These are phyloP conservation scores for Aphodius granarius DNA, from an alignment of 2,888 invertebrate species.

Conservation along the genomic window DNA sequence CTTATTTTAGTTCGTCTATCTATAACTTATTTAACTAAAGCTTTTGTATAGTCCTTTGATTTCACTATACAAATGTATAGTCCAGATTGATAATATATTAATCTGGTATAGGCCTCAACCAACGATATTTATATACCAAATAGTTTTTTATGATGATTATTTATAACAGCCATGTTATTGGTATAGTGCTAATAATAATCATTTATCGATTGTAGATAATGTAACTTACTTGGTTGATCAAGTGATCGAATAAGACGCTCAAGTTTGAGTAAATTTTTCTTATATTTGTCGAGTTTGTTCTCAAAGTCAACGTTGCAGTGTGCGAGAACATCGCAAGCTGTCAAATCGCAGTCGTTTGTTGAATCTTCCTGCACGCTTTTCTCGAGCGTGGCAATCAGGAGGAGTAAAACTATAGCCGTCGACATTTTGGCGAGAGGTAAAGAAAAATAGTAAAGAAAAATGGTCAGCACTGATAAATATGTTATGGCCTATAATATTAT, in stretches of 20 bases:
- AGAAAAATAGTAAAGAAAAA: background rate
- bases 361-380: background rate
- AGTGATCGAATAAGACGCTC: constrained; percentile 68
- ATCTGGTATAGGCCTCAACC: too few species aligned
- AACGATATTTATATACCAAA: too few species aligned
- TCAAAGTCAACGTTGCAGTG: background rate
- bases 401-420: background rate
- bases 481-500: background rate
- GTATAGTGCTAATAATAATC: too few species aligned
- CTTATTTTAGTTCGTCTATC: too few species aligned
- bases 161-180: too few species aligned
- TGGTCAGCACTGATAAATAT: background rate
- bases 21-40: too few species aligned
- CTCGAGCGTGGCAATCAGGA: background rate
- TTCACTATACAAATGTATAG: too few species aligned
- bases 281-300: constrained; percentile 2
- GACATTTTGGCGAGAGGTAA: background rate
- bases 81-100: too few species aligned
- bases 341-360: background rate
- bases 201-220: too few species aligned
- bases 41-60: too few species aligned
- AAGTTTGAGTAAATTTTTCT: constrained; percentile 57
- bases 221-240: constrained; percentile 67
- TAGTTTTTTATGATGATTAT: too few species aligned
- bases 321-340: background rate